Base-by-base conservation (phyloP, 2,888 invertebrate genomes). In the Candidula unifasciata region DNA sequence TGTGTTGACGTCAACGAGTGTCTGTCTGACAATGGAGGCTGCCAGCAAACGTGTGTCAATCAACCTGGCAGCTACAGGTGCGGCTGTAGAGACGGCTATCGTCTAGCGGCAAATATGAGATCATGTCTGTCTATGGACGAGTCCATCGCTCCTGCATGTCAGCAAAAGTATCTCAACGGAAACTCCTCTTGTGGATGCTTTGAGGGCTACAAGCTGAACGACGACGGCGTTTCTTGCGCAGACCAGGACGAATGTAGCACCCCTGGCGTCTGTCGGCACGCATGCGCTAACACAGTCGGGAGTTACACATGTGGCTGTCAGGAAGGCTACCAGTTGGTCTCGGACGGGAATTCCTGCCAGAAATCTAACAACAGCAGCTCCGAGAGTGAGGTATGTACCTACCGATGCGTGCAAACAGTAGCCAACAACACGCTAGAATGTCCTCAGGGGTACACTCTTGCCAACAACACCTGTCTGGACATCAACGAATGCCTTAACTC, bases 171-270 rank as follows among this genome's bases (percentile, higher is more conserved):
- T 30, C 18, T 33, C 71, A 71, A 35, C 33, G 71, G 35, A 0
- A 71, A 3, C 33, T 71, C 3, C 33, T 33, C 33, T 1, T 35
- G 71, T 27, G 33, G 6, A 10, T 71, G 71, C 33, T 33, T 13
- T n/a, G 35, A n/a, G 8, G 71, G 71, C n/a, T 71, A 71, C 71
- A 3, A 10, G n/a, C 21, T 71, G 1, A 35, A 21, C 5, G 33
- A n/a, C 21, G 74, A 74, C 44, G n/a, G 27, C 10, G 6, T 27
- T n/a, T n/a, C 21, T 3, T 74, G 74, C 21, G 2, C 44, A 3
- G 74, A 74, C 21, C 10, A 24, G 35, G 74, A 74, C 44, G 74
- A 74, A 74, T 74, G 74, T 27, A 37, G 18, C 24, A 44, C 21
- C 24, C 27, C 74, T 3, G 21, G 6, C 21, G 3, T 52, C 18